Percentiles rank a stretch among this genome's conserved stretches.
Conservation (phyloP, 2,888 invertebrate species). For the Drosophila lacicola region DNA sequence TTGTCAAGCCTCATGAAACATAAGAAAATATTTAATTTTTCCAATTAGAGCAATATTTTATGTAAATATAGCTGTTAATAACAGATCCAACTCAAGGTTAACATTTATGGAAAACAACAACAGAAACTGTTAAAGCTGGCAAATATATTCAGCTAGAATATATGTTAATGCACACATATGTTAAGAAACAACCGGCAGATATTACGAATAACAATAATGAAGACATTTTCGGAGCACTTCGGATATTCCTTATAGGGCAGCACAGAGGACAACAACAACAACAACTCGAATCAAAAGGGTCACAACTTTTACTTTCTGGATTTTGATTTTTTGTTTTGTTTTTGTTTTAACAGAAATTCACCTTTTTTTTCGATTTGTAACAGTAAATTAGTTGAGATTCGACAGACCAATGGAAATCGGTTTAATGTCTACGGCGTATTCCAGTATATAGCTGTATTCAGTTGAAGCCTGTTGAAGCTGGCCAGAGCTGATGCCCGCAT, state of each 20-base stretch:
- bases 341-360: slow-evolving; percentile 44
- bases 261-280: slow-evolving; percentile 61
- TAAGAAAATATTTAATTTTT: background rate
- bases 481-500: slow-evolving; percentile 48
- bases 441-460: slow-evolving; percentile 69
- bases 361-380: slow-evolving; percentile 51
- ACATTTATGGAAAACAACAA: background rate
- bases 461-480: slow-evolving; percentile 54
- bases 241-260: slow-evolving; percentile 43
- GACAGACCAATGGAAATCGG: slow-evolving; percentile 25
- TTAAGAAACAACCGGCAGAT: slow-evolving; percentile 6
- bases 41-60: background rate
- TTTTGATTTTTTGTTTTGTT: slow-evolving; percentile 17
- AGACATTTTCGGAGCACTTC: slow-evolving; percentile 35
- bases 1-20: slow-evolving; percentile 15
- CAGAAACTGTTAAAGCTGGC: slow-evolving; percentile 5
- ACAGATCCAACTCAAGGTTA: slow-evolving; percentile 31
- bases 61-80: slow-evolving; percentile 21
- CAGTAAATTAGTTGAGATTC: slow-evolving; percentile 32
- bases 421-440: slow-evolving; percentile 35
- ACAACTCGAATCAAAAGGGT: slow-evolving; percentile 36
- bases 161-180: background rate
- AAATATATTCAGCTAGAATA: background rate
- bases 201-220: background rate
- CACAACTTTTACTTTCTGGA: slow-evolving; percentile 62